Base-by-base conservation (phyloP, 2,113 vertebrate species). In the Ceuthmochares aereus region DNA sequence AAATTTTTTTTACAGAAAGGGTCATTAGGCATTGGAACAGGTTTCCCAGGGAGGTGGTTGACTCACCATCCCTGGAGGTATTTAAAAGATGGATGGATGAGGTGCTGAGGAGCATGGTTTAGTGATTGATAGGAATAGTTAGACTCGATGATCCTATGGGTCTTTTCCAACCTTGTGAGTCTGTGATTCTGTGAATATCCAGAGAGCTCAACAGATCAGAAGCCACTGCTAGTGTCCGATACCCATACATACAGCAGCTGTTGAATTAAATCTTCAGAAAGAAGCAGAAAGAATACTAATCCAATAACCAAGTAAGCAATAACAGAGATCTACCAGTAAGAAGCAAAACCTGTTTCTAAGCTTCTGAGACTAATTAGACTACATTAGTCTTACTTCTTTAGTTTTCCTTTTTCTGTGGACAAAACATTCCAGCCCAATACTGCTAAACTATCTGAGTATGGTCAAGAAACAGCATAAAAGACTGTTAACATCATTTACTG, bases 351-450 rank as follows among this genome's bases (percentile, higher is more conserved):
- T 66, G 0, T 51, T 87, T 80, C 19, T 74, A 80, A 32, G 5
- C 58, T 84, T 70, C 25, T 54, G 42, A 43, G 32, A 73, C 63
- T 30, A 63, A 8, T 43, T 30, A 58, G 7, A n/a, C 4, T 30
- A 51, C 2, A 26, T 5, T 42, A 29, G 30, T 4, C 5, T 77
- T 85, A 30, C 10, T 75, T 42, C 9, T 82, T 52, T 55, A 73
- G 14, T 60, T 74, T 84, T 79, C 10, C 2, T 37, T 45, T 77
- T 74, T 3, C 5, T 40, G 1, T 0, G 7, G 3, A 18, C 6
- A 2, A 9, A 63, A 55, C 18, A 56, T 29, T 10, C 1, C 43
- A 36, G 8, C 16, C 75, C 47, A 49, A 2, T 78, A 37, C 32
- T 47, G 13, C 6, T 77, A 29, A 78, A 64, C 14, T 37, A 7